Percentiles rank a stretch among this genome's conserved stretches.
These are phyloP conservation scores for Helleia helle DNA, from an alignment of 2,888 invertebrate species.

Conservation along the genomic window DNA sequence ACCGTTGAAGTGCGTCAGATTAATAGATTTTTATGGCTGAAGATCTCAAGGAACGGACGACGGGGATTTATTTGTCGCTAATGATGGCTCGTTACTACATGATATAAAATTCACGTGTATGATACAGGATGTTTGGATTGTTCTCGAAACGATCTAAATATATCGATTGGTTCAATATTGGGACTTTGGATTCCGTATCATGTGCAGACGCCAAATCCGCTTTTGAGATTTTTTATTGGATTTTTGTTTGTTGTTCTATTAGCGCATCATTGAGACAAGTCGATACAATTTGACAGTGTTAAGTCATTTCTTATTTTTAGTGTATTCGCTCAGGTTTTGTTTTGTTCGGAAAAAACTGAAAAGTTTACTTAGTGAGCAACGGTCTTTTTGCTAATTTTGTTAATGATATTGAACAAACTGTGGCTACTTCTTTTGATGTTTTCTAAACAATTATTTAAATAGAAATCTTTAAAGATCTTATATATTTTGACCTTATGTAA, in stretches of 20 bases:
- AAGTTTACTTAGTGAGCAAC: conserved; percentile 32
- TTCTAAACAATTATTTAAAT: no score
- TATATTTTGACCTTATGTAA: no score
- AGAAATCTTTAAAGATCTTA: no score
- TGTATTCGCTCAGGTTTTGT: conserved; percentile 35
- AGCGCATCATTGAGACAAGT: conserved; percentile 64
- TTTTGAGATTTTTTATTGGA: conserved; percentile 47
- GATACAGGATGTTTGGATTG: conserved; percentile 23
- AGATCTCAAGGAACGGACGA: conserved; percentile 33
- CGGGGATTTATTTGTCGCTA: conserved; percentile 20
- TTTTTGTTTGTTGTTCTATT: conserved; percentile 63
- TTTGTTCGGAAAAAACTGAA: conserved; percentile 38
- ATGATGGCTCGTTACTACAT: background rate
- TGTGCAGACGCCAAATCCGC: conserved; percentile 61
- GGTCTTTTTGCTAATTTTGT: conserved; percentile 13
- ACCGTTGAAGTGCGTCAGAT: conserved; percentile 56
- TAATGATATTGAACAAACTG: conserved; percentile 14
- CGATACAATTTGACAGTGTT: conserved; percentile 60
- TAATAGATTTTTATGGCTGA: conserved; percentile 57
- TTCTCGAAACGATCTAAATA: conserved; percentile 29
- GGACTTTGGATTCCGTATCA: conserved; percentile 49
- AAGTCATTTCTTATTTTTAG: conserved; percentile 65
- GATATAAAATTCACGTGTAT: conserved; percentile 13
- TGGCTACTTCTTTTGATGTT: no score
- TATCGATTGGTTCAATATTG: conserved; percentile 53